Evolutionary conservation across 2,888 invertebrate species (phyloP).

Genomic region (Drosophila cracens): DNA sequence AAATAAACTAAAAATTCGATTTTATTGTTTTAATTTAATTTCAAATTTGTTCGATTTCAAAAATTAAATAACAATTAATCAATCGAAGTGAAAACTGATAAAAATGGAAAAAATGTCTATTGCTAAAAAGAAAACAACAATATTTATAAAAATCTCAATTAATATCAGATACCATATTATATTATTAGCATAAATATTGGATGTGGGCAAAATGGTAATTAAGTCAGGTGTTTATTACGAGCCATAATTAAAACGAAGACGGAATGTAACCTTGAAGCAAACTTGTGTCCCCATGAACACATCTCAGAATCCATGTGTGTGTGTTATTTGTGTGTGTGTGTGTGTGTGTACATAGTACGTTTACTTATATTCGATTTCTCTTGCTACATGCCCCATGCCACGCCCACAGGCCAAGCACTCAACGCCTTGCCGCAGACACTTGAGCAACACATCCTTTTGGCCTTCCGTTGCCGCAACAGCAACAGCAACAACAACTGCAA

Average conservation of each 20-base stretch:
- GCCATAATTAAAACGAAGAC: constrained; percentile 13
- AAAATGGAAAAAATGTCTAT: not conserved
- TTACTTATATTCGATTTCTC: constrained; percentile 28
- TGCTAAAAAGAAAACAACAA: not conserved
- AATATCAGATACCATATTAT: not conserved
- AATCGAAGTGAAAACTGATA: not conserved
- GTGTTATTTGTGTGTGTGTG: not conserved
- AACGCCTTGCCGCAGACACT: constrained; percentile 47
- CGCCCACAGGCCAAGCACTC: constrained; percentile 26
- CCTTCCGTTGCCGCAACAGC: constrained; percentile 62
- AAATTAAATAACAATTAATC: too few relatives aligned
- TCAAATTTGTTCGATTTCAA: too few relatives aligned
- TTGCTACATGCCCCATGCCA: constrained; percentile 27
- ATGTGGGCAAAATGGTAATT: not conserved
- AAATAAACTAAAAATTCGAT: not conserved
- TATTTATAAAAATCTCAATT: not conserved
- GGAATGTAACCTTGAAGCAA: constrained; percentile 59
- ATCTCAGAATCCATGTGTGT: not conserved
- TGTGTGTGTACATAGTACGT: not conserved
- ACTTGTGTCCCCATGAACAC: not conserved
- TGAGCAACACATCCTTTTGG: constrained; percentile 52
- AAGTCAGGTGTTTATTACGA: constrained; percentile 23
- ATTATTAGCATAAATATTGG: not conserved
- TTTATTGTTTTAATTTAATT: too few relatives aligned
- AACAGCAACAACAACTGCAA: constrained; percentile 27